phyloP scores from a whole-genome alignment of 2,888 invertebrate species.

The Ormyrus rosae region DNA sequence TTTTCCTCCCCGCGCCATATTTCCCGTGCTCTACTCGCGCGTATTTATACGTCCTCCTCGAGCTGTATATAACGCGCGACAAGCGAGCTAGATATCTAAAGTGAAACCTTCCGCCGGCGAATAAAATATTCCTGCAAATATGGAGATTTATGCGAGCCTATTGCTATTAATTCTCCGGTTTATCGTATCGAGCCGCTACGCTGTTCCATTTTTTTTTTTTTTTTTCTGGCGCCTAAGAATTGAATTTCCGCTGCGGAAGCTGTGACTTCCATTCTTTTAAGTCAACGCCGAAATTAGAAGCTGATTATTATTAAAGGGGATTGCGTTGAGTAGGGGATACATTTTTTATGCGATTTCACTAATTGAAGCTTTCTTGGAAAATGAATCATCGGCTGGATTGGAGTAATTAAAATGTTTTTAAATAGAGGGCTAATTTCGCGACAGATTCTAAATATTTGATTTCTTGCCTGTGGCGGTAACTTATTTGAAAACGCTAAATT shows the following conservation, averaged over 20 bases:
- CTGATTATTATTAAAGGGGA: not conserved
- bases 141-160: slow-evolving; percentile 17
- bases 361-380: not conserved
- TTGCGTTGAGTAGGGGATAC: not conserved
- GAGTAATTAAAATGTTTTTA: too few species aligned
- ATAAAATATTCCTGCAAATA: slow-evolving; percentile 26
- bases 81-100: slow-evolving; percentile 8
- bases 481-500: too few species aligned
- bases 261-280: not conserved
- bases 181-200: not conserved
- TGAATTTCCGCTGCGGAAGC: slow-evolving; percentile 6
- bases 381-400: too few species aligned
- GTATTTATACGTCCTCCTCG: not conserved
- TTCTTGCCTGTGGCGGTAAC: too few species aligned
- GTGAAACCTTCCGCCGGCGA: slow-evolving; percentile 26
- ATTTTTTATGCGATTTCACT: not conserved
- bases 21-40: slow-evolving; percentile 6
- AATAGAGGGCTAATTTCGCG: too few species aligned
- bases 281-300: slow-evolving; percentile 6
- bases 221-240: not conserved
- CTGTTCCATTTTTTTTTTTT: too few species aligned
- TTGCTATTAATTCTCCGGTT: slow-evolving; percentile 41
- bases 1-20: slow-evolving; percentile 20
- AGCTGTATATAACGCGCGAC: slow-evolving; percentile 7
- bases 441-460: too few species aligned